Evolutionary conservation across 2,888 invertebrate genomes (phyloP), one percentile per base, ranked within the genome.

Genomic region (Tetranychus piercei): DNA sequence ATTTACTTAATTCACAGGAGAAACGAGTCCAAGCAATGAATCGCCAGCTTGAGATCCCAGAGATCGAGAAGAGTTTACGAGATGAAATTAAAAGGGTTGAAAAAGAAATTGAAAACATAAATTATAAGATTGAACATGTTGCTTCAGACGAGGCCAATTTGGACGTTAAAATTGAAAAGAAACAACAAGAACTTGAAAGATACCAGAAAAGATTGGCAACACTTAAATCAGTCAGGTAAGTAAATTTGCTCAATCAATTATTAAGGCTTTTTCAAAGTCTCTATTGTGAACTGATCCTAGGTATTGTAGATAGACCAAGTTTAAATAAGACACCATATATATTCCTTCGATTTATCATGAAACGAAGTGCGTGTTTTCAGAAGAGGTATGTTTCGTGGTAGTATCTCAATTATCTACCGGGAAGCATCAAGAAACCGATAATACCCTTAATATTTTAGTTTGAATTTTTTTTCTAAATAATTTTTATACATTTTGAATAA

Each of bases 191-290:
- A 81, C 85, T 96, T 78, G 92, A 93, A 79, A 86, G 99, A 74
- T 93, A 93, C 78, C 91, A 92, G 82, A 96, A 96, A 82, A 86
- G 99, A 64, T 85, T 97, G 72, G 90, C 91, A 80, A 93, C 96
- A 0, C 85, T 99, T 79, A 92, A 94, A 83, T 94, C 92, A 86
- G 94, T 96, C 78, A 88, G 94, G 89, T 89, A 78, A 81, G 81
- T 23, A 44, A 71, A 2, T 22, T 43, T 34, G 9, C 6, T 34
- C 9, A 22, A 71, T 9, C 71, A 22, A 22, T 34, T 9, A 34
- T 71, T 1, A 11, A 18, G 3, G 6, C 9, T 7, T 1, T 18
- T 3, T 34, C 7, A 71, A 66, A 65, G n/a, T 23, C 23, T 23
- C 23, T 23, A 23, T 34, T 3, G 34, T 34, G 1, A 3, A 34